A percentile compares a stretch with the other conserved stretches of the same genome.
Conservation (phyloP, 1,140 invertebrate genomes). For the Diplogasteroides magnus region DNA sequence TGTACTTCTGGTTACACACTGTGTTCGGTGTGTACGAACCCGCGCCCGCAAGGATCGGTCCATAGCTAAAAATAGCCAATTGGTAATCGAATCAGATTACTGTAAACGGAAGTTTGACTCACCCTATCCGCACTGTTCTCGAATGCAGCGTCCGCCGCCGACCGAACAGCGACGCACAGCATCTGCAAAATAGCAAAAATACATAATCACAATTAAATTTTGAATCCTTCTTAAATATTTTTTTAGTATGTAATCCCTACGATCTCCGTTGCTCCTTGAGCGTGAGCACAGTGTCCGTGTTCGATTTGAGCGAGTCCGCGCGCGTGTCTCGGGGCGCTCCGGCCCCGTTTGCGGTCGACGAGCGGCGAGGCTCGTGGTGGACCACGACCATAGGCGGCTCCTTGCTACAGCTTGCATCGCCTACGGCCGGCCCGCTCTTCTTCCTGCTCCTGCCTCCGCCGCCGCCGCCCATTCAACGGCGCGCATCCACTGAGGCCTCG, state of each 20-base stretch:
- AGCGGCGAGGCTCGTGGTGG: background rate
- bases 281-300: background rate
- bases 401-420: too few relatives aligned
- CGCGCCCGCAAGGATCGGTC: conserved; percentile 46
- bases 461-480: too few relatives aligned
- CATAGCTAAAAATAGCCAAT: conserved; percentile 47
- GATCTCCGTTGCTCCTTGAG: background rate
- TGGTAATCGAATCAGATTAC: background rate
- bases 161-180: conserved; percentile 21
- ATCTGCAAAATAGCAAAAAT: conserved; percentile 15
- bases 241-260: too few relatives aligned
- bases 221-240: too few relatives aligned
- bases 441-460: too few relatives aligned
- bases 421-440: too few relatives aligned
- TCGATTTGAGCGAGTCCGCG: background rate
- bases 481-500: too few relatives aligned
- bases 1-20: conserved; percentile 98
- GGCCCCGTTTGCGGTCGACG: background rate
- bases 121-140: conserved; percentile 59
- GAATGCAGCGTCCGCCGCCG: conserved; percentile 51
- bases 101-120: background rate
- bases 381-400: too few relatives aligned
- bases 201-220: background rate
- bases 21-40: conserved; percentile 84
- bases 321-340: background rate